Conservation (phyloP, 2,888 invertebrate genomes). For the Scrobipalpa costella region DNA sequence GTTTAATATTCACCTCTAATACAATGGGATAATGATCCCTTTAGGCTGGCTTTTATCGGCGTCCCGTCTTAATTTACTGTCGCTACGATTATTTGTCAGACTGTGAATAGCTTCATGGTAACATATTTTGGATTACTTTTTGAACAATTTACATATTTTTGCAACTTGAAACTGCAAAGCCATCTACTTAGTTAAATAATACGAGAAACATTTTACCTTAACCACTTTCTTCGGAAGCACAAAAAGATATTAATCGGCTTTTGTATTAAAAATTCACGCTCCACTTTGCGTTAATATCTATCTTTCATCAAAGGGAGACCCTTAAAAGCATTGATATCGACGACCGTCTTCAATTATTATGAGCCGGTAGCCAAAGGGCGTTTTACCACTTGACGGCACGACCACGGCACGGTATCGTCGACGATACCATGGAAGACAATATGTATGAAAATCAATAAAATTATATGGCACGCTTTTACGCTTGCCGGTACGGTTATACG, state of each 20-base stretch:
- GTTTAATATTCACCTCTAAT: slow-evolving; percentile 23
- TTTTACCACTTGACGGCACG: too few relatives aligned
- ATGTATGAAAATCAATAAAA: too few relatives aligned
- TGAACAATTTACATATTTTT: too few relatives aligned
- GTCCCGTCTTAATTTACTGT: slow-evolving; percentile 26
- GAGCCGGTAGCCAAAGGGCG: slow-evolving; percentile 14
- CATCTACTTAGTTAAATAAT: neutral
- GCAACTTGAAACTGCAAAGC: neutral
- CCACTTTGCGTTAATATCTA: slow-evolving; percentile 28
- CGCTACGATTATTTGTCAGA: slow-evolving; percentile 29
- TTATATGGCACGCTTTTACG: too few relatives aligned
- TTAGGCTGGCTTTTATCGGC: slow-evolving; percentile 17
- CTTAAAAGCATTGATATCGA: slow-evolving; percentile 34
- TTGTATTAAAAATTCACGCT: slow-evolving; percentile 25
- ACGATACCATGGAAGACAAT: too few relatives aligned
- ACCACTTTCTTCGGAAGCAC: neutral
- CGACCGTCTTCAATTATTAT: slow-evolving; percentile 33
- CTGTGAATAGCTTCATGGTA: too few relatives aligned
- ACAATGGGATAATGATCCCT: slow-evolving; percentile 26
- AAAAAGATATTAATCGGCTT: slow-evolving; percentile 12
- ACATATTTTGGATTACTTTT: too few relatives aligned
- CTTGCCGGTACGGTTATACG: too few relatives aligned
- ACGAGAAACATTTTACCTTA: neutral
- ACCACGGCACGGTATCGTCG: too few relatives aligned
- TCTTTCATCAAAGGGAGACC: slow-evolving; percentile 33